Conservation (phyloP, 2,888 invertebrate genomes). For the Chydorus sphaericus region DNA sequence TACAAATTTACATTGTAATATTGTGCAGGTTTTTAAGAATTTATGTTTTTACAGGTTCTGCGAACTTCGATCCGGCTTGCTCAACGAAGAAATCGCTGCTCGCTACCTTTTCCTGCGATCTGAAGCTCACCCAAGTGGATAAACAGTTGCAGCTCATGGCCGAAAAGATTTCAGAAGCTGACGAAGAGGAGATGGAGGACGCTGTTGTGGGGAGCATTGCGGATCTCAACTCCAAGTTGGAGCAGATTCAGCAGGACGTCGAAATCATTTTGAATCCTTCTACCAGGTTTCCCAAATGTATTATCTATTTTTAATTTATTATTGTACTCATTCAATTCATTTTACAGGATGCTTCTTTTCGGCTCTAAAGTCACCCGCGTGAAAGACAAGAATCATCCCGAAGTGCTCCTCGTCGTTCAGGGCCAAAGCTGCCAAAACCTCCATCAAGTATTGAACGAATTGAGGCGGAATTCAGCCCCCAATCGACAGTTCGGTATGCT, state of each 20-base stretch:
- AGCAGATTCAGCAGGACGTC: constrained; percentile 6
- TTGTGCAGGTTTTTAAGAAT: neutral
- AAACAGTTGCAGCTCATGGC: neutral
- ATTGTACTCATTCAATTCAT: too few relatives aligned
- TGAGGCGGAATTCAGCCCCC: neutral
- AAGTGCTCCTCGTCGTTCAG: constrained; percentile 1
- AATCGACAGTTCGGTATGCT: neutral
- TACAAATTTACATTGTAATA: neutral
- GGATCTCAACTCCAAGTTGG: neutral
- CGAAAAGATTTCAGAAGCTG: neutral
- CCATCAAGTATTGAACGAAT: neutral
- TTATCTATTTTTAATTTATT: neutral
- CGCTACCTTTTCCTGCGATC: constrained; percentile 3
- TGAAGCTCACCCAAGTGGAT: neutral
- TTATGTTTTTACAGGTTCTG: constrained; percentile 1
- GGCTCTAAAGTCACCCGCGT: neutral
- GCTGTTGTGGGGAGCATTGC: neutral
- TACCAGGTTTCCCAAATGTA: neutral
- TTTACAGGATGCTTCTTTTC: constrained; percentile 6
- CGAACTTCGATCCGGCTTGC: constrained; percentile 1
- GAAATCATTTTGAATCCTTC: constrained; percentile 5
- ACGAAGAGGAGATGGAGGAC: neutral
- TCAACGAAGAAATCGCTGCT: neutral
- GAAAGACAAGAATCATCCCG: constrained; percentile 1
- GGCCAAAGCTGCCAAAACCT: neutral